Conservation (phyloP, 2,888 invertebrate genomes). For the Creontiades dilutus region DNA sequence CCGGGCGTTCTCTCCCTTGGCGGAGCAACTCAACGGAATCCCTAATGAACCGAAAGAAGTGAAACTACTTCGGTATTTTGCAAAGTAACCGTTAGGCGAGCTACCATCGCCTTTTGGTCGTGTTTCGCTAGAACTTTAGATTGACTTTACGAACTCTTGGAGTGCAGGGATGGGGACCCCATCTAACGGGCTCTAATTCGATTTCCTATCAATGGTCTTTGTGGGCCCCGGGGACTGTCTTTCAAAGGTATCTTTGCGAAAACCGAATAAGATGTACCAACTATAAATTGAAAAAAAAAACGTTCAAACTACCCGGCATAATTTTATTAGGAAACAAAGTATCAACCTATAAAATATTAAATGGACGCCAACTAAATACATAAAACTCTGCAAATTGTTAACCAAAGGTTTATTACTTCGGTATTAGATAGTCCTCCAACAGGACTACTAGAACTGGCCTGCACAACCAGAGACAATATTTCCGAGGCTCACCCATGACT, state of each 20-base stretch:
- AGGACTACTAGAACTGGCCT: no score
- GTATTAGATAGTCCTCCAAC: no score
- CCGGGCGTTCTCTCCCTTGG: neutral
- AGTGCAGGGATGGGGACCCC: neutral
- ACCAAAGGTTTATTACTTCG: no score
- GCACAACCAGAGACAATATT: no score
- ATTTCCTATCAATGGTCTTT: slow-evolving; percentile 6
- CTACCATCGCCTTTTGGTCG: neutral
- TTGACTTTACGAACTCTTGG: slow-evolving; percentile 40
- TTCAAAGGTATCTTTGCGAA: neutral
- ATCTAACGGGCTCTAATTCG: slow-evolving; percentile 41
- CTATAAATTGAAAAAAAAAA: no score
- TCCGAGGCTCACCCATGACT: no score
- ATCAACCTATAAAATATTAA: no score
- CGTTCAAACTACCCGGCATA: no score
- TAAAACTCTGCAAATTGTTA: no score
- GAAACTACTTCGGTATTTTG: slow-evolving; percentile 37
- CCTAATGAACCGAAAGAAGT: slow-evolving; percentile 47
- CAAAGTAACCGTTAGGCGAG: slow-evolving; percentile 38
- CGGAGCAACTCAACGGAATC: slow-evolving; percentile 41
- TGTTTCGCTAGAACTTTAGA: slow-evolving; percentile 34
- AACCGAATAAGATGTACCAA: no score
- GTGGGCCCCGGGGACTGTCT: neutral
- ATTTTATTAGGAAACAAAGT: no score
- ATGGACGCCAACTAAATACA: no score